Base-by-base conservation (phyloP, 2,797 vertebrate species). In the Sardinella longiceps region DNA sequence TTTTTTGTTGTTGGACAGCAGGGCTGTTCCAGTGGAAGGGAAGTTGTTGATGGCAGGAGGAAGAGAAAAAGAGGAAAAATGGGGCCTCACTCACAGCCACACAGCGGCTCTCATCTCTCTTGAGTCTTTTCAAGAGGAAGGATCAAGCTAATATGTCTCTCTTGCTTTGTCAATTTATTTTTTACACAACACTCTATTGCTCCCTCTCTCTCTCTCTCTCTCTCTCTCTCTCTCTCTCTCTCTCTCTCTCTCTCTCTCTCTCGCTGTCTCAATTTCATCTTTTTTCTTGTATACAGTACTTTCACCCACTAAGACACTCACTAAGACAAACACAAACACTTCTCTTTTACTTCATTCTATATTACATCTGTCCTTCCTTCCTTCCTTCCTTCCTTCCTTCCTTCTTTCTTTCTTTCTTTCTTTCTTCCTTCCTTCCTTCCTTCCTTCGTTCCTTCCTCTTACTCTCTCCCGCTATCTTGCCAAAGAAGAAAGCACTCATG, bases 41-140 rank as follows among this genome's bases (percentile, higher is more conserved):
- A 66, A 81, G 28, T 58, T 82, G 18, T 66, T 37, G 84, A 39
- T 48, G 46, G 46, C 80, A 12, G n/a, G 63, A 12, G 33, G 23
- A 28, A 80, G 63, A 12, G 33, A 30, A 28, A 80, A 74, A 39
- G 83, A 48, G 33, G 77, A 28, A 50, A 81, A 50, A 45, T 45
- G 25, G 66, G 45, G 84, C 77, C 51, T 66, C 50, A 58, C 37
- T 28, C 48, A n/a, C n/a, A n/a, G n/a, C 50, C 43, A 70, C 43
- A 51, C 33, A 56, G 58, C 0, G n/a, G 28, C 81, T 85, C 80
- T 85, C 84, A 85, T 85, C 48, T 82, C 48, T 20, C 46, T 56
- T 56, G 12, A 70, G 63, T 3, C 48, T 77, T 23, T 51, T 82
- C 66, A 80, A 45, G 81, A 58, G n/a, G 66, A 48, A 80, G 80